Conservation (phyloP, 2,113 vertebrate genomes). For the Cyanistes caeruleus region DNA sequence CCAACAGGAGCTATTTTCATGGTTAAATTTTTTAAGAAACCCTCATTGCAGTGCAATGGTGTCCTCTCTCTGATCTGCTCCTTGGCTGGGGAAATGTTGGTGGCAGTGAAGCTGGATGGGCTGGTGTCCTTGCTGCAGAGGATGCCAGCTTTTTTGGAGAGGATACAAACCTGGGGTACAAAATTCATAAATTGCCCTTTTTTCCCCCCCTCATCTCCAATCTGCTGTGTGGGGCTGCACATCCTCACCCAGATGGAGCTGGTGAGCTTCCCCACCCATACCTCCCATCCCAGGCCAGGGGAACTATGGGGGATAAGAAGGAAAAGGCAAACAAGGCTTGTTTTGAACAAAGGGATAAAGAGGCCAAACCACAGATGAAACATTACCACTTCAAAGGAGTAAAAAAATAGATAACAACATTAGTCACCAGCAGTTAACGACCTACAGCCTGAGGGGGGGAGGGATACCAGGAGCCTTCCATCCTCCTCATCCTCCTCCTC, state of each 20-base stretch:
- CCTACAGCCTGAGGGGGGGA: background rate
- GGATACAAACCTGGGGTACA: background rate
- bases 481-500: background rate
- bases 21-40: rapidly evolving
- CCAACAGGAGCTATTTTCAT: background rate
- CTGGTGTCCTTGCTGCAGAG: background rate
- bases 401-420: conserved; percentile 30
- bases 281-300: background rate
- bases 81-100: background rate
- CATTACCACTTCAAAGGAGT: conserved; percentile 29
- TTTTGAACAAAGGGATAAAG: conserved; percentile 31
- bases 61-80: background rate
- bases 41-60: rapidly evolving
- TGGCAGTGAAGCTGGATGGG: background rate
- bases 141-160: background rate
- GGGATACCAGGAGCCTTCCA: background rate
- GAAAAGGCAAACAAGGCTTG: background rate
- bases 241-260: background rate
- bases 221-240: background rate
- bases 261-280: rapidly evolving
- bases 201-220: rapidly evolving
- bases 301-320: background rate
- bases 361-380: conserved; percentile 28
- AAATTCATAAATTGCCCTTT: background rate
- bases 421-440: conserved; percentile 42